Evolutionary conservation across 2,113 vertebrate species (phyloP).

Genomic region (Nannobrachium achirus): DNA sequence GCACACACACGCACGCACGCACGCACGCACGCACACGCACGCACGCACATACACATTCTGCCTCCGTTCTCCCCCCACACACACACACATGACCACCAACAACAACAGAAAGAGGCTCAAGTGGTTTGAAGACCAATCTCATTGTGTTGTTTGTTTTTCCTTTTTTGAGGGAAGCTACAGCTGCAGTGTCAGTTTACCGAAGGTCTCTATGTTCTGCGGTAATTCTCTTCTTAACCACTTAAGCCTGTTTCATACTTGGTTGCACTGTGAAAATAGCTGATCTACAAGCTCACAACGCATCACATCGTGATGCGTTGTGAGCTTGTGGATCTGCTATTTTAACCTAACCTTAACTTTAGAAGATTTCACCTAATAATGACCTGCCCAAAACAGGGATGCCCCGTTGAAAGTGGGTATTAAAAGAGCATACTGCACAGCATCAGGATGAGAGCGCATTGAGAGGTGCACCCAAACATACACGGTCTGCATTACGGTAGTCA

Average conservation of each 20-base stretch:
- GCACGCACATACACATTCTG: not conserved
- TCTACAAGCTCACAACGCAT: no score
- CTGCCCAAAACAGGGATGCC: no score
- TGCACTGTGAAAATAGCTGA: no score
- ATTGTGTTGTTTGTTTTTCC: slow-evolving; percentile 53
- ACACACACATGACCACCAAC: not conserved
- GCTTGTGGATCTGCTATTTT: no score
- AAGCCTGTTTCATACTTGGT: no score
- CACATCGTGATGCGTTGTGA: no score
- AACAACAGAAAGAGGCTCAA: slow-evolving; percentile 17
- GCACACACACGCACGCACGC: slow-evolving; percentile 42
- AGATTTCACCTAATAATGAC: no score
- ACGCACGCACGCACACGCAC: not conserved
- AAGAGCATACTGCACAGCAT: slow-evolving; percentile 25
- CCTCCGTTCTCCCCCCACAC: not conserved
- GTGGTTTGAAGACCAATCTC: slow-evolving; percentile 35
- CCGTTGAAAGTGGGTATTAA: no score
- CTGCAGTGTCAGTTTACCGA: slow-evolving; percentile 45
- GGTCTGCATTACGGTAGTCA: slow-evolving; percentile 23
- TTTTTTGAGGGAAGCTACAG: slow-evolving; percentile 28
- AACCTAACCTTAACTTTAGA: no score
- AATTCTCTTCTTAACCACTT: slow-evolving; percentile 46
- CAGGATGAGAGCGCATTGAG: no score
- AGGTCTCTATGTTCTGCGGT: slow-evolving; percentile 40
- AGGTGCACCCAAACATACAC: slow-evolving; percentile 52